phyloP scores from a whole-genome alignment of 1,140 invertebrate genomes.

The Maconellicoccus hirsutus region DNA sequence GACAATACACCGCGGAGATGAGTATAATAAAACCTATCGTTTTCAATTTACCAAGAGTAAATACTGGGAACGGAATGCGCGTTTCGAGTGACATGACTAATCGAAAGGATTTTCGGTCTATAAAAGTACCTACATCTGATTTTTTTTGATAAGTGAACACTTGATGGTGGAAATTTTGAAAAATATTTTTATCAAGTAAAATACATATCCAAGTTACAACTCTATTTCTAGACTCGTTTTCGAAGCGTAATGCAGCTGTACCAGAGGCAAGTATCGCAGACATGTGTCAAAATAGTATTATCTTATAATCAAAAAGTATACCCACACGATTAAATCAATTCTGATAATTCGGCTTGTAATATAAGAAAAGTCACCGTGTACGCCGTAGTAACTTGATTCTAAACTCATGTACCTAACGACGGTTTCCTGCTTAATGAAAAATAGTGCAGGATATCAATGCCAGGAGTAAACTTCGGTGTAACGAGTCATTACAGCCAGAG shows the following conservation, averaged over 20 bases:
- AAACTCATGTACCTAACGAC: not conserved
- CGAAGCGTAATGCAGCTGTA: not conserved
- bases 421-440: not conserved
- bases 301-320: not conserved
- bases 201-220: too few relatives aligned
- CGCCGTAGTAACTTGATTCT: not conserved
- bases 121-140: too few relatives aligned
- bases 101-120: too few relatives aligned
- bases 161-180: too few relatives aligned
- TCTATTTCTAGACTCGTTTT: too few relatives aligned
- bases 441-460: not conserved
- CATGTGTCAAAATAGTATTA: not conserved
- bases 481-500: not conserved
- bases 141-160: too few relatives aligned
- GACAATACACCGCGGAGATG: not conserved
- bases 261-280: not conserved
- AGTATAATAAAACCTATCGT: not conserved
- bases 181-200: too few relatives aligned
- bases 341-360: not conserved
- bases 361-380: too few relatives aligned
- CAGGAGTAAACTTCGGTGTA: not conserved
- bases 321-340: not conserved
- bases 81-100: not conserved
- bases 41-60: not conserved
- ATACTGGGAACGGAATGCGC: conserved; percentile 1